A percentile compares a stretch with the other conserved stretches of the same genome.
Evolutionary conservation across 2,797 vertebrate species (phyloP).

Genomic region (Lagorchestes hirsutus): DNA sequence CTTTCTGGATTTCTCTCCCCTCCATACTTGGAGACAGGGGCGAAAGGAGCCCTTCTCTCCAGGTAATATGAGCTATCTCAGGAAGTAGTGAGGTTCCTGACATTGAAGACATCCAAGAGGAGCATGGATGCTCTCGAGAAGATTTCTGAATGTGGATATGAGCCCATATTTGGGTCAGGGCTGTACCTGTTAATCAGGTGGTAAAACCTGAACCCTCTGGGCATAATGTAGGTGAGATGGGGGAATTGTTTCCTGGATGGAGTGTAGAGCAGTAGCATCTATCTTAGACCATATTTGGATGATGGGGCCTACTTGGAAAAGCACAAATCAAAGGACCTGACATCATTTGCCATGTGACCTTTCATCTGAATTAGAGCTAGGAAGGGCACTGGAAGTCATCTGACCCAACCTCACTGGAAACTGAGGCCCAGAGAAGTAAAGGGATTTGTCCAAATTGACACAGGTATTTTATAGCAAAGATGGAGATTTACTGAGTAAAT

Average conservation of each 20-base stretch:
- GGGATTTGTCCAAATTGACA: not conserved
- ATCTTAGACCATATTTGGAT: not conserved
- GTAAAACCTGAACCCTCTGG: not conserved
- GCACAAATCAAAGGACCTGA: not conserved
- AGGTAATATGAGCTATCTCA: not conserved
- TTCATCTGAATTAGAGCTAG: not conserved
- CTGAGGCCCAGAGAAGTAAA: not conserved
- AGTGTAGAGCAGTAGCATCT: not conserved
- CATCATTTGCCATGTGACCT: not conserved
- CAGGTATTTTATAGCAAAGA: not conserved
- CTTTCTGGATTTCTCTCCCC: not conserved
- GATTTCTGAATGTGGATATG: not conserved
- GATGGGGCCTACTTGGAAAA: not conserved
- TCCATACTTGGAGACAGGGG: not conserved
- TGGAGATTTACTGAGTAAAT: not conserved
- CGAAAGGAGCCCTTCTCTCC: not conserved
- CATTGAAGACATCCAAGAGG: not conserved
- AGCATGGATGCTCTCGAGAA: not conserved
- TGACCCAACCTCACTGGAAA: not conserved
- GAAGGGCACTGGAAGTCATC: not conserved
- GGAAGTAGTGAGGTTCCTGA: not conserved
- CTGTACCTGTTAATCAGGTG: not conserved
- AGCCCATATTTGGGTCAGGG: not conserved
- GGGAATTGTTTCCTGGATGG: not conserved
- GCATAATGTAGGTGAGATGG: not conserved